These are phyloP conservation scores for Lota lota DNA, from an alignment of 2,113 vertebrate species.

Conservation along the genomic window DNA sequence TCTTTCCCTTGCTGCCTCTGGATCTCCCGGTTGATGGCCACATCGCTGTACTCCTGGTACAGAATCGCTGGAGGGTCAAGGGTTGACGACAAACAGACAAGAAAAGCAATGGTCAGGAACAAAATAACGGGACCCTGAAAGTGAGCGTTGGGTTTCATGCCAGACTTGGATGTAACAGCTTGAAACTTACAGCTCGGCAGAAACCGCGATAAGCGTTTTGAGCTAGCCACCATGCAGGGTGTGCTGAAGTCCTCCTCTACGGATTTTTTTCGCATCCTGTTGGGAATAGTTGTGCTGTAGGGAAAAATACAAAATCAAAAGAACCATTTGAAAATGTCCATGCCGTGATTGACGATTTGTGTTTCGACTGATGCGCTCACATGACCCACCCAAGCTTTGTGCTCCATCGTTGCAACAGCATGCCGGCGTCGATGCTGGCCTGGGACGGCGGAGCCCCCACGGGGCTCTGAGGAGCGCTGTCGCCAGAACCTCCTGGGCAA, in stretches of 20 bases:
- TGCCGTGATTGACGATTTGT: conserved; percentile 54
- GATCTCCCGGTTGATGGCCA: conserved; percentile 87
- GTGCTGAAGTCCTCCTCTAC: conserved; percentile 59
- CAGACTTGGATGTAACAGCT: too few relatives aligned
- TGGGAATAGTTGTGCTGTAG: conserved; percentile 5
- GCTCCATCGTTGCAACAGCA: conserved; percentile 64
- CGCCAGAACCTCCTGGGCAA: conserved; percentile 66
- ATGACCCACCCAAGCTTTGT: conserved; percentile 65
- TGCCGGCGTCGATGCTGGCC: conserved; percentile 60
- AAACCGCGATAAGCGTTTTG: conserved; percentile 81
- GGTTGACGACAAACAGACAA: background rate
- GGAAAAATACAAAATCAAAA: background rate
- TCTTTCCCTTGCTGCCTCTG: conserved; percentile 86
- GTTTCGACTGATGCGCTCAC: conserved; percentile 53
- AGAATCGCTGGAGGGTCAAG: conserved; percentile 74
- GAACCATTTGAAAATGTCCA: background rate
- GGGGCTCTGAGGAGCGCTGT: conserved; percentile 70
- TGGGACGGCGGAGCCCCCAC: conserved; percentile 58
- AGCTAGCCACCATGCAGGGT: conserved; percentile 42
- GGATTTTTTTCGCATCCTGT: conserved; percentile 72
- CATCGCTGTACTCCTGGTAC: conserved; percentile 91
- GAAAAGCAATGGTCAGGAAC: background rate
- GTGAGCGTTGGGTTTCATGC: too few relatives aligned
- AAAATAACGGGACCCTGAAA: too few relatives aligned
- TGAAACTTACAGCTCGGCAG: conserved; percentile 79